Evolutionary conservation across 2,797 vertebrate genomes (phyloP).

Genomic region (Zalophus californianus): DNA sequence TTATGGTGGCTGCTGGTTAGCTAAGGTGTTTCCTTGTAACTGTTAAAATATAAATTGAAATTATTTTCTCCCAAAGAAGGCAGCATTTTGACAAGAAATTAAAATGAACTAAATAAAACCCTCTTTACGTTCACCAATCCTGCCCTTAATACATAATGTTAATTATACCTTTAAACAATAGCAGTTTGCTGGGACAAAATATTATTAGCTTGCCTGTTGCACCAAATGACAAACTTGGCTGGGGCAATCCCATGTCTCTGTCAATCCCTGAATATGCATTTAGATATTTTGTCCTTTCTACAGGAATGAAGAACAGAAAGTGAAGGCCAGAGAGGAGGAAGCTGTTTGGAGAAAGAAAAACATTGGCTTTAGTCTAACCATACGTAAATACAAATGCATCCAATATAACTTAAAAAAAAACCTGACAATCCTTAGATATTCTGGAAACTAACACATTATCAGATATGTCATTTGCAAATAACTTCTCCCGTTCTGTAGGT

Average conservation of each 20-base stretch:
- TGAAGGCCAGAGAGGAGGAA: background rate
- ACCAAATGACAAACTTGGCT: background rate
- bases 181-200: background rate
- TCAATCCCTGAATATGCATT: background rate
- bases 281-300: background rate
- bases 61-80: background rate
- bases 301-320: background rate
- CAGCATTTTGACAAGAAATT: background rate
- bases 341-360: background rate
- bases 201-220: background rate
- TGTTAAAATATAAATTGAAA: background rate
- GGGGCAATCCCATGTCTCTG: background rate
- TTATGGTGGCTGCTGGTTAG: background rate
- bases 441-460: background rate
- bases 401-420: background rate
- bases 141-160: background rate
- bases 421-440: background rate
- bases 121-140: background rate
- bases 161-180: background rate
- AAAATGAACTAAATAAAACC: background rate
- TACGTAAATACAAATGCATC: background rate
- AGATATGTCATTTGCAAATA: background rate
- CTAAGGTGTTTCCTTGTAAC: background rate
- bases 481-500: background rate
- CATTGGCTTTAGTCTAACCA: background rate